Percentiles rank a stretch among this genome's conserved stretches.
Conservation (phyloP, 1,140 invertebrate species). For the Megalonaias nervosa region DNA sequence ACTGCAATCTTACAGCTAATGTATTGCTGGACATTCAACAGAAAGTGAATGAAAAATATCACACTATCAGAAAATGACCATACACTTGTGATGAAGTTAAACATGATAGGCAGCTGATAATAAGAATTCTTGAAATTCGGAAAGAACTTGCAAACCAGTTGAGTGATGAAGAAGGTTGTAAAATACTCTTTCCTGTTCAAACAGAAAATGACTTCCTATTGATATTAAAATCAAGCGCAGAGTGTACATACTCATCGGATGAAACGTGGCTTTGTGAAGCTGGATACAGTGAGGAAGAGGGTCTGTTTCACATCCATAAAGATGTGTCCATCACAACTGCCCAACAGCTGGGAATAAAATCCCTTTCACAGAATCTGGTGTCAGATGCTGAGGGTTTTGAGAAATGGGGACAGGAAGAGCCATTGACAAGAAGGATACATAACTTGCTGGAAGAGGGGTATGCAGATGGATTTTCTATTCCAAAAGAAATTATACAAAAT, state of each 20-base stretch:
- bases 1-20: background rate
- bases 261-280: conserved; percentile 3
- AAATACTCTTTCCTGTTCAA: conserved; percentile 1
- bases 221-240: conserved; percentile 16
- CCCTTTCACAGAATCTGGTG: no score
- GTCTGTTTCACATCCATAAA: conserved; percentile 45
- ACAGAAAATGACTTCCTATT: conserved; percentile 13
- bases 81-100: background rate
- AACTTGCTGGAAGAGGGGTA: conserved; percentile 41
- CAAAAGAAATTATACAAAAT: conserved; percentile 70
- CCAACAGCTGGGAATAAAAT: conserved; percentile 46
- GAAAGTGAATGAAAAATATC: background rate
- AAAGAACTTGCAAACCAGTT: background rate
- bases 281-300: conserved; percentile 31
- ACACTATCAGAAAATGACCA: background rate
- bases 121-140: background rate
- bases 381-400: no score
- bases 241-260: conserved; percentile 41
- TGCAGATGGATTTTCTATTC: conserved; percentile 52
- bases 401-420: conserved; percentile 50
- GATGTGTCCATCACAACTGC: conserved; percentile 39
- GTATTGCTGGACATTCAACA: background rate
- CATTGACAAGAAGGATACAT: conserved; percentile 44
- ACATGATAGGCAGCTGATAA: conserved; percentile 5
- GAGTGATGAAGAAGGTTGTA: conserved; percentile 1